Evolutionary conservation across 2,797 vertebrate species (phyloP), one percentile per base, ranked within the genome.

Genomic region (Silurus aristotelis): DNA sequence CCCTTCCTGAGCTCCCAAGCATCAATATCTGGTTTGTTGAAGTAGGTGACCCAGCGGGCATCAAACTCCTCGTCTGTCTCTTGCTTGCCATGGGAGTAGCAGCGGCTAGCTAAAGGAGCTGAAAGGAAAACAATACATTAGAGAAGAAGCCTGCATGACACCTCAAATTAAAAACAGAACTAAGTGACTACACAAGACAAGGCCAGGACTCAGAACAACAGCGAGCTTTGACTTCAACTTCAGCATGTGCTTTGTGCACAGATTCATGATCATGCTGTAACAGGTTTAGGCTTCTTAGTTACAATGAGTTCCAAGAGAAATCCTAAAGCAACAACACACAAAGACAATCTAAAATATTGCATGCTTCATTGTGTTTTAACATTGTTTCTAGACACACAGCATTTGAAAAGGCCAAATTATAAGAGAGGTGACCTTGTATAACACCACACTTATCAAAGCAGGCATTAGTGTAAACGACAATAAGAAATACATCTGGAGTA

Each of bases 1-100:
- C 98, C 98, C 97, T 99, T 99, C 87, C 96, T 97, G 85, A 99
- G 94, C 91, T 99, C 98, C 98, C 98, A 99, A 85, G 97, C 97
- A 71, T 99, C 98, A 5, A 99, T 98, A 88, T 99, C 97, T 92
- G 95, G 94, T 91, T 99, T 99, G 94, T 95, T 99, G 91, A 99
- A 99, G 85, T 99, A 99, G 0, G 97, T 98, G 87, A 99, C 94
- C 98, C 98, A 99, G 89, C 97, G 98, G 89, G 98, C 98, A 90
- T 99, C 98, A 71, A 99, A 99, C 91, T 99, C 98, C 86, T 99
- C 98, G 82, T 99, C 98, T 0, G 98, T 97, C 92, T 99, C 97
- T 31, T 97, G 94, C 83, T 95, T 95, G 71, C 96, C 97, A 73
- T 98, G 97, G 27, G 97, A 98, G 91, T 98, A 98, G 92, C 96